A percentile compares a stretch with the other conserved stretches of the same genome.
Evolutionary conservation across 2,113 vertebrate genomes (phyloP).

Genomic region (Cochlearius cochlearius): DNA sequence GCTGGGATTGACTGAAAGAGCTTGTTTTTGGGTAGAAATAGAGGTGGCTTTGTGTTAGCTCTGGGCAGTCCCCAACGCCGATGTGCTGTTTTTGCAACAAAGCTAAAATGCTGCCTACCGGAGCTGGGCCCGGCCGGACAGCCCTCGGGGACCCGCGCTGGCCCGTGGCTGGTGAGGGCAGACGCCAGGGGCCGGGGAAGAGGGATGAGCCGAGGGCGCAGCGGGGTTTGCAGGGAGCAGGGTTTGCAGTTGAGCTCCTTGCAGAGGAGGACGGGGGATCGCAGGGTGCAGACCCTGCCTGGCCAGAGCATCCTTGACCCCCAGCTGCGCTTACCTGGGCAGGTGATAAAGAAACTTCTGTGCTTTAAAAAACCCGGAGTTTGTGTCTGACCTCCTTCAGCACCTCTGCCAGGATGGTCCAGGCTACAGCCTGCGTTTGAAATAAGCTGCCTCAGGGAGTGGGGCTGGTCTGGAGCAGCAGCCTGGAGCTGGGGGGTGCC

Average conservation of each 20-base stretch:
- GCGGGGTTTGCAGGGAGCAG: accelerated
- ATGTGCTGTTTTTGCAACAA: background rate
- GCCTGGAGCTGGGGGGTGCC: background rate
- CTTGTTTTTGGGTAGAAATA: constrained; percentile 63
- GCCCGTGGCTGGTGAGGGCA: background rate
- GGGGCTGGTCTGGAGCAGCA: background rate
- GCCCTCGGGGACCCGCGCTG: accelerated
- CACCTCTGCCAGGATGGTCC: background rate
- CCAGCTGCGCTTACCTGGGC: background rate
- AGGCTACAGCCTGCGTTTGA: background rate
- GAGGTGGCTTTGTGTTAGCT: constrained; percentile 69
- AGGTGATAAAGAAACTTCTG: background rate
- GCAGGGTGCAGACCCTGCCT: background rate
- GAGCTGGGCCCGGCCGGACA: background rate
- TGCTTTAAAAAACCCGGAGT: background rate
- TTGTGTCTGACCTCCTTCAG: background rate
- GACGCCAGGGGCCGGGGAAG: accelerated
- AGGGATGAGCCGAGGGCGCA: accelerated
- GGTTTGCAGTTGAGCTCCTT: background rate
- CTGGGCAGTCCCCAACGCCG: background rate
- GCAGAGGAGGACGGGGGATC: background rate
- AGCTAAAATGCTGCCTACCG: background rate
- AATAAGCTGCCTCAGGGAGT: accelerated
- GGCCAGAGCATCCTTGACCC: background rate
- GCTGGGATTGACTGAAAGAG: constrained; percentile 63